Evolutionary conservation across 2,888 invertebrate species (phyloP).

Genomic region (Lasioglossum leucozonium): DNA sequence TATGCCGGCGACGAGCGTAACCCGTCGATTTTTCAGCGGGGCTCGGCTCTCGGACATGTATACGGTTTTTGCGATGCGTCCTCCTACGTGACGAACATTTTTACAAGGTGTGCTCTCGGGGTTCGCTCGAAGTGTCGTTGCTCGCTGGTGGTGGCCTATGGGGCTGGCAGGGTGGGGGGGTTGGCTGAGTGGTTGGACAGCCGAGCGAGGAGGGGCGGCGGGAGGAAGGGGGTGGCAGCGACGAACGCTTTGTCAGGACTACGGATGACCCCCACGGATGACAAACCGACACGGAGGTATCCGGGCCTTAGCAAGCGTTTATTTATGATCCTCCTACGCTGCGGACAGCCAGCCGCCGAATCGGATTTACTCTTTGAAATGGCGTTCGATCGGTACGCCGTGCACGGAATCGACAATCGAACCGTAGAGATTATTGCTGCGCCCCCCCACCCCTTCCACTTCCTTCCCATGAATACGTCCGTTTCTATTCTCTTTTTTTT

Average conservation of each 20-base stretch:
- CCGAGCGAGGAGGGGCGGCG: too few species aligned
- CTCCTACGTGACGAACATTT: slow-evolving; percentile 67
- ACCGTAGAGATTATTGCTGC: slow-evolving; percentile 28
- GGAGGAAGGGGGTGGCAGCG: slow-evolving; percentile 33
- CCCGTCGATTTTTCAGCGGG: slow-evolving; percentile 48
- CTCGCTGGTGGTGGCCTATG: not conserved
- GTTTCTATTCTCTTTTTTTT: not conserved
- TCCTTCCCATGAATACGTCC: slow-evolving; percentile 6
- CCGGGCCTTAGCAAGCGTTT: slow-evolving; percentile 71
- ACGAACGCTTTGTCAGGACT: slow-evolving; percentile 68
- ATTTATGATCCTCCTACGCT: slow-evolving; percentile 69
- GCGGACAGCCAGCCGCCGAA: slow-evolving; percentile 54
- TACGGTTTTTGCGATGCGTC: slow-evolving; percentile 24
- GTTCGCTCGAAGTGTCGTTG: not conserved
- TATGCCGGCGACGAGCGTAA: slow-evolving; percentile 9
- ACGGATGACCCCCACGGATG: slow-evolving; percentile 56
- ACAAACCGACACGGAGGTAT: slow-evolving; percentile 72
- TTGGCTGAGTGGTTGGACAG: too few species aligned
- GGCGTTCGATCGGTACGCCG: slow-evolving; percentile 66
- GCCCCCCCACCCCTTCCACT: not conserved
- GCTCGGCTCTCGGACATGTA: not conserved
- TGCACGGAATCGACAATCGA: slow-evolving; percentile 65
- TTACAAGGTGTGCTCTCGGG: slow-evolving; percentile 36
- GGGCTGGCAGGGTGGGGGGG: not conserved
- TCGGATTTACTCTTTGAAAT: slow-evolving; percentile 67